Conservation (phyloP, 2,888 invertebrate species). For the Pheosia tremula region DNA sequence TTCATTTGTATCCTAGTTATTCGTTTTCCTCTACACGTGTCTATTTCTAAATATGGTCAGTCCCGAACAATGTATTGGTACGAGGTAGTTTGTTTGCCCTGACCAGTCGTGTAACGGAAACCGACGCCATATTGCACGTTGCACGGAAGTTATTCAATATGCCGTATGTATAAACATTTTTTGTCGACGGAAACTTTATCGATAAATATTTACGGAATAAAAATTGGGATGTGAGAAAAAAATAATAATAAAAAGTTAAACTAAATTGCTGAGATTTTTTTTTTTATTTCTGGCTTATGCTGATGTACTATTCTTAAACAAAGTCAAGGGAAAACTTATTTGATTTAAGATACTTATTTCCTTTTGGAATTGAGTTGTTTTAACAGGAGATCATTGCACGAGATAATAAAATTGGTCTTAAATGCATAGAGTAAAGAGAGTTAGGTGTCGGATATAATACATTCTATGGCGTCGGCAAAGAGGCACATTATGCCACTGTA, state of each 20-base stretch:
- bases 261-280: no score
- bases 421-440: no score
- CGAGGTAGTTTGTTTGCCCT: conserved; percentile 59
- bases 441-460: no score
- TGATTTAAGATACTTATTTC: no score
- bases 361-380: no score
- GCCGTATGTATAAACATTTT: conserved; percentile 34
- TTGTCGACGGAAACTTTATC: conserved; percentile 16
- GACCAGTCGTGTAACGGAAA: conserved; percentile 58
- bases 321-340: no score
- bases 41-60: conserved; percentile 59
- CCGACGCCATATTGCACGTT: conserved; percentile 37
- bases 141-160: conserved; percentile 39
- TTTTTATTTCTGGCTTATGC: no score
- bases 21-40: conserved; percentile 26
- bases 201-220: conserved; percentile 21
- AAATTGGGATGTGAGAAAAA: conserved; percentile 1
- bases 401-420: no score
- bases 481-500: background rate
- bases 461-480: background rate
- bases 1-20: conserved; percentile 19
- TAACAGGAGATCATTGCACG: no score
- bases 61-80: conserved; percentile 53
- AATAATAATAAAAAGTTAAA: background rate
- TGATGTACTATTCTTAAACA: no score